Evolutionary conservation across 2,113 vertebrate genomes (phyloP).

Genomic region (Sylvilagus bachmani): DNA sequence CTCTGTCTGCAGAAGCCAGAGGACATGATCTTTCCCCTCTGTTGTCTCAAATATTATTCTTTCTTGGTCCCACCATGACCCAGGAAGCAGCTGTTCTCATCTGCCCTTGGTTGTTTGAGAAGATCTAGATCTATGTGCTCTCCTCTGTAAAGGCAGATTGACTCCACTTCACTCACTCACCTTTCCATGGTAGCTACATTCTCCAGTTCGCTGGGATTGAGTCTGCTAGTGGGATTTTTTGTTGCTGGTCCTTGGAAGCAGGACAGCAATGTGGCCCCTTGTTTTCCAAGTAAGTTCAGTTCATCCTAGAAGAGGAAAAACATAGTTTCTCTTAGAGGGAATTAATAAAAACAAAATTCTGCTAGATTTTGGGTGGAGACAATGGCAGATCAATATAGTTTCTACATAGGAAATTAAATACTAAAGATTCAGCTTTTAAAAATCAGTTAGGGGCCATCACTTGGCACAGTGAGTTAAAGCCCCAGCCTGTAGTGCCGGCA

Average conservation of each 20-base stretch:
- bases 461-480: too few relatives aligned
- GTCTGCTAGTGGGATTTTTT: constrained; percentile 89
- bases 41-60: constrained; percentile 1
- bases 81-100: background rate
- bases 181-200: constrained; percentile 95
- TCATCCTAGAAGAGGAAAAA: constrained; percentile 89
- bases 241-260: constrained; percentile 94
- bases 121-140: background rate
- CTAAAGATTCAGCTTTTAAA: background rate
- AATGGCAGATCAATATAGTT: background rate
- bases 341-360: constrained; percentile 51
- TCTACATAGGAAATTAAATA: constrained; percentile 54
- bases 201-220: constrained; percentile 94
- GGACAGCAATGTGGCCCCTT: constrained; percentile 93
- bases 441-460: too few relatives aligned
- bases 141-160: background rate
- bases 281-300: constrained; percentile 93
- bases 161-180: constrained; percentile 84
- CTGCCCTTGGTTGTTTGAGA: background rate
- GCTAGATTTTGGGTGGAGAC: background rate
- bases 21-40: background rate
- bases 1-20: background rate
- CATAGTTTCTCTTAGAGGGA: background rate
- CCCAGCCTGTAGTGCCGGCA: too few relatives aligned
- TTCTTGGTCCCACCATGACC: background rate